Evolutionary conservation across 2,797 vertebrate genomes (phyloP).

Genomic region (Microcaecilia unicolor): DNA sequence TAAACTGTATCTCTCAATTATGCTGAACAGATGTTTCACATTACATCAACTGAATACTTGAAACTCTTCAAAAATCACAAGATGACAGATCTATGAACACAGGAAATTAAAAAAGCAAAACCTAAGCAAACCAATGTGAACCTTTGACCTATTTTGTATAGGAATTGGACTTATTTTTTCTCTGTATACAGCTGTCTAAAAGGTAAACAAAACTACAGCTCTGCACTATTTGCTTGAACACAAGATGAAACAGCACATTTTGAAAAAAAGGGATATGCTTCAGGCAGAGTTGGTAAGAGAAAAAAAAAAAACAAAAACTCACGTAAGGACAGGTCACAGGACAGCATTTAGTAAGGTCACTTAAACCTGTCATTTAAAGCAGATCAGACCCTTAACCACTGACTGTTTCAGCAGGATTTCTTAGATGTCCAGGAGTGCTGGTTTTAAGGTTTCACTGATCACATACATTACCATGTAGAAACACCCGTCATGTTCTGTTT

Average conservation of each 20-base stretch:
- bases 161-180: too few species aligned
- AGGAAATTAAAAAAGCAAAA: slow-evolving; percentile 12
- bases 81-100: slow-evolving; percentile 24
- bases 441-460: slow-evolving; percentile 62
- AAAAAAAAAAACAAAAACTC: slow-evolving; percentile 45
- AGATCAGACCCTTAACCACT: slow-evolving; percentile 70
- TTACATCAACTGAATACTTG: slow-evolving; percentile 25
- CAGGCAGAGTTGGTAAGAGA: slow-evolving; percentile 46
- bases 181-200: slow-evolving; percentile 38
- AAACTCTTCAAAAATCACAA: slow-evolving; percentile 25
- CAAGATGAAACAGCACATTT: slow-evolving; percentile 28
- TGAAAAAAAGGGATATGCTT: slow-evolving; percentile 55
- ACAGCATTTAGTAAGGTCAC: slow-evolving; percentile 87
- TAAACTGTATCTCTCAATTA: slow-evolving; percentile 25
- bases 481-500: slow-evolving; percentile 62
- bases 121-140: too few species aligned
- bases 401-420: slow-evolving; percentile 63
- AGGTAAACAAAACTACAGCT: slow-evolving; percentile 70
- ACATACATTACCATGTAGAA: slow-evolving; percentile 46
- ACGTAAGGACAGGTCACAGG: slow-evolving; percentile 57
- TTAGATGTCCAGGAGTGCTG: slow-evolving; percentile 68
- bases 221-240: slow-evolving; percentile 53
- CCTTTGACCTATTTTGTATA: too few species aligned
- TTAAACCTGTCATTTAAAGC: slow-evolving; percentile 74
- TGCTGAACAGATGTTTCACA: slow-evolving; percentile 18